Evolutionary conservation across 1,140 invertebrate species (phyloP).

Genomic region (Ooceraea biroi): DNA sequence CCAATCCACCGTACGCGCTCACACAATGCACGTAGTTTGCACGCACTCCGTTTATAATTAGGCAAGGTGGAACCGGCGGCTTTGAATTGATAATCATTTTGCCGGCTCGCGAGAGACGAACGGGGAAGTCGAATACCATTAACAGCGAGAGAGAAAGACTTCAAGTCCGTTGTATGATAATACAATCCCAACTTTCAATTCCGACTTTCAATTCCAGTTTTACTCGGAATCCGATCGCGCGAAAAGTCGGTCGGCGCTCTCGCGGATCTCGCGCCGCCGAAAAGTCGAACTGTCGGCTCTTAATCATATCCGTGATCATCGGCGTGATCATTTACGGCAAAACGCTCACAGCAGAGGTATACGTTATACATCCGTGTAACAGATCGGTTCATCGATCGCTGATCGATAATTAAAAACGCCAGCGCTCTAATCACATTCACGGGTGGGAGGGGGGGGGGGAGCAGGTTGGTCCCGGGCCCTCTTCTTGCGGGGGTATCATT

Average conservation of each 20-base stretch:
- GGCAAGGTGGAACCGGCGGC: conserved; percentile 49
- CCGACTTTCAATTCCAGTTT: not conserved
- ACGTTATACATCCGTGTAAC: no score
- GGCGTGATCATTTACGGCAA: no score
- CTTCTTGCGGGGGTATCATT: not conserved
- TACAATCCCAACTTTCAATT: not conserved
- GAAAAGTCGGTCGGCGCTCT: not conserved
- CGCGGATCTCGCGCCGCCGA: no score
- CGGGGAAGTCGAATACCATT: conserved; percentile 1
- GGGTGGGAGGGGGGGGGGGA: no score
- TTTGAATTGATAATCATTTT: conserved; percentile 9
- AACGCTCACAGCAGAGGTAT: no score
- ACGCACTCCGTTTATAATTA: conserved; percentile 62
- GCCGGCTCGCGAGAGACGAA: not conserved
- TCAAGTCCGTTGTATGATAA: not conserved
- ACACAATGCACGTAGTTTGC: conserved; percentile 58
- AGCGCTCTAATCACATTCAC: not conserved
- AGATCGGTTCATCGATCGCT: no score
- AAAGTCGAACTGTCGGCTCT: no score
- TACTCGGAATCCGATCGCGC: not conserved
- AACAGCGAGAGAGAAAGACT: not conserved
- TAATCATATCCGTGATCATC: no score
- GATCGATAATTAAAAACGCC: conserved; percentile 14
- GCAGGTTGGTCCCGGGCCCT: no score
- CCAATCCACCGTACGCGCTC: conserved; percentile 34